Percentiles rank a stretch among this genome's conserved stretches.
Evolutionary conservation across 2,113 vertebrate genomes (phyloP).

Genomic region (Ariopsis seemanni): DNA sequence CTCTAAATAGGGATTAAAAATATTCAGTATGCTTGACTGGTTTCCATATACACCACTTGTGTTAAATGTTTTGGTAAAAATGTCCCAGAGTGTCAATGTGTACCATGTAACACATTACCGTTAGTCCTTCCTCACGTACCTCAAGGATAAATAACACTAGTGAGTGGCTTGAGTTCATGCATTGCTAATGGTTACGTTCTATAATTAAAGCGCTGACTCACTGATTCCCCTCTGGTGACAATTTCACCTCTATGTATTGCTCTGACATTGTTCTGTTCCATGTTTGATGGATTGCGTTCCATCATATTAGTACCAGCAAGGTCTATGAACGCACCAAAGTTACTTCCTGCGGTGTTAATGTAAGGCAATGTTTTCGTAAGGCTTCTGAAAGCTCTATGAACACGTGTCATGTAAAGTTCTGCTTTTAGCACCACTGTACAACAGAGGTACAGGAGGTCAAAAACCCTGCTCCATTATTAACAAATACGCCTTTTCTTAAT

Average conservation of each 20-base stretch:
- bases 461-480: constrained; percentile 12
- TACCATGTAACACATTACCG: not conserved
- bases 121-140: not conserved
- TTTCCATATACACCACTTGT: no score
- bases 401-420: not conserved
- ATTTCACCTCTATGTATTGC: not conserved
- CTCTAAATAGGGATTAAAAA: not conserved
- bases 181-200: not conserved
- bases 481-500: no score
- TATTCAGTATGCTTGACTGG: not conserved
- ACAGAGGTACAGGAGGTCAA: constrained; percentile 12
- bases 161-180: not conserved
- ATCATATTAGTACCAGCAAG: not conserved
- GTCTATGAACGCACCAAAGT: not conserved
- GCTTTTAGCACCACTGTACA: constrained; percentile 41
- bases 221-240: not conserved
- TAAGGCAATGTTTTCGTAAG: not conserved
- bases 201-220: not conserved
- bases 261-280: not conserved
- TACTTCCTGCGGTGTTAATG: not conserved
- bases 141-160: not conserved
- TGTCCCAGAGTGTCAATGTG: not conserved
- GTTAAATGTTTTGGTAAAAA: no score
- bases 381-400: not conserved
- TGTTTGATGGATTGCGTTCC: not conserved